Percentiles rank a stretch among this genome's conserved stretches.
These are phyloP conservation scores for Lasioglossum malachurum DNA, from an alignment of 2,888 invertebrate species.

Conservation along the genomic window DNA sequence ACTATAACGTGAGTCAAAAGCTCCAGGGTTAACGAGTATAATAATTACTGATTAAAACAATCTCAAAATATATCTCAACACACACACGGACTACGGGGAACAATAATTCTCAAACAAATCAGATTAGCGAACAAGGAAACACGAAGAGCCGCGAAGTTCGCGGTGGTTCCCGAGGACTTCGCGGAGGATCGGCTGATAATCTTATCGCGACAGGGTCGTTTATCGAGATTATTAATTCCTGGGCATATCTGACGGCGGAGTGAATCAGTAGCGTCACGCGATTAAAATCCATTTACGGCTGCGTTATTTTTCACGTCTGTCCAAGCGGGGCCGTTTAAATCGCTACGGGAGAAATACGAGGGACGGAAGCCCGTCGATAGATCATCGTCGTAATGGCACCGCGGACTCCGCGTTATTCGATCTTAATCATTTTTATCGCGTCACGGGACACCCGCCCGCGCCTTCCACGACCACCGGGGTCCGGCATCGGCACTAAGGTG, in stretches of 20 bases:
- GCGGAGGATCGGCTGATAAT: constrained; percentile 10
- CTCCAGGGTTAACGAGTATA: too few relatives aligned
- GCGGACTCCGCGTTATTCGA: constrained; percentile 58
- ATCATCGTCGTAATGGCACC: constrained; percentile 53
- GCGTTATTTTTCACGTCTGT: constrained; percentile 47
- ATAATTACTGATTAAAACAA: not conserved
- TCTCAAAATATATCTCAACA: not conserved
- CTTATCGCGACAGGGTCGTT: constrained; percentile 16
- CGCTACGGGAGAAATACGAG: constrained; percentile 45
- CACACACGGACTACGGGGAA: not conserved
- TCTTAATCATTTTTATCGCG: constrained; percentile 67
- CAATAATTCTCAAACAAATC: not conserved
- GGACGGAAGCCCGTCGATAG: constrained; percentile 59
- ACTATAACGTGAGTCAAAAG: too few relatives aligned
- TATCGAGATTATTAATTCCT: constrained; percentile 40
- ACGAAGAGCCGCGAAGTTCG: not conserved
- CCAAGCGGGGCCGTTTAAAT: constrained; percentile 20
- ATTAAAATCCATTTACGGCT: constrained; percentile 47
- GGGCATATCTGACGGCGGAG: not conserved
- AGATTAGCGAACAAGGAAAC: not conserved
- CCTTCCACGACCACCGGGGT: constrained; percentile 35
- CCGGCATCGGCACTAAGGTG: constrained; percentile 46
- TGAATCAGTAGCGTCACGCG: constrained; percentile 50
- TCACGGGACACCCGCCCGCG: constrained; percentile 52
- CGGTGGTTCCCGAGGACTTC: not conserved